Evolutionary conservation across 2,113 vertebrate genomes (phyloP), one percentile per base, ranked within the genome.

Genomic region (Corythoichthys haematopterus): DNA sequence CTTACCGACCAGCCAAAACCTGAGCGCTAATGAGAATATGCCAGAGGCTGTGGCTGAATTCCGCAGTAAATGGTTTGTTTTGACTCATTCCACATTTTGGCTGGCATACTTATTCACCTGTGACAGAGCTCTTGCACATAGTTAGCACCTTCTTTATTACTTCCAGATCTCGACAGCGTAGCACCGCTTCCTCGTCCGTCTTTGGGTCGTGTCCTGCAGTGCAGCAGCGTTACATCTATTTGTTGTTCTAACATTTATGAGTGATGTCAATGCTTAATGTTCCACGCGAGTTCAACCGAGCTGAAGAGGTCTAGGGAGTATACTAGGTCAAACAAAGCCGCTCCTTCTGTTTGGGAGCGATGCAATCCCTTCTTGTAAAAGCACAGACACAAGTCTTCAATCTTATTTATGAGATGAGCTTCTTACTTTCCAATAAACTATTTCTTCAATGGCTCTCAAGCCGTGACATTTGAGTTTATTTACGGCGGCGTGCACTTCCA

Each of bases 401-500:
- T 56, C 55, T 61, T n/a, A 47, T 63, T 74, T 58, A 70, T 69
- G 50, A 82, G 60, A 70, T 71, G 57, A 67, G 66, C 78, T 74
- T 69, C 43, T 59, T 61, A 58, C 72, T 72, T 59, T 77, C 62
- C 64, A 72, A 80, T 79, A 68, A 79, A 84, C 28, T 57, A 64
- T 72, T 68, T 72, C 68, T 28, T 15, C 40, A 57, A 8, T 68
- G 47, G 51, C 62, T 79, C 65, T 65, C 7, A 55, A 78, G 59
- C 58, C 74, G 66, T 51, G 46, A 76, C 76, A 71, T 71, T 47
- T 71, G 38, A 2, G 58, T 82, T 85, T 84, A 81, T 84, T 82
- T 85, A 71, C 65, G 64, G 69, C 47, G 58, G 68, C 70, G 65
- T 79, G 70, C 80, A 72, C 69, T 80, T 84, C 80, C 85, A 89